Conservation (phyloP, 1,140 invertebrate species). For the Euglossa dilemma region DNA sequence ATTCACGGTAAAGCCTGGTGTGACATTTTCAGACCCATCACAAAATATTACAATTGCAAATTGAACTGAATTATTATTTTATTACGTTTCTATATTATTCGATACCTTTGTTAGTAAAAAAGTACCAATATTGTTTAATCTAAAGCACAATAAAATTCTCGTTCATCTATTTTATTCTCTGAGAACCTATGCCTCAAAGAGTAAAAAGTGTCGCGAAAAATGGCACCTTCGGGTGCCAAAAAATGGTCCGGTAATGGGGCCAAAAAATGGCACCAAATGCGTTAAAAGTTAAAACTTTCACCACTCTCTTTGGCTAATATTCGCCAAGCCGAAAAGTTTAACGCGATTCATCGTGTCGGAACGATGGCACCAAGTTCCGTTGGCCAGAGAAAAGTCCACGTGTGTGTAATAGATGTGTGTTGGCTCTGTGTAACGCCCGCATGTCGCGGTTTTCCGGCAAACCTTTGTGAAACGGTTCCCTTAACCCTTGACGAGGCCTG, state of each 20-base stretch:
- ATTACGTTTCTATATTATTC: too few relatives aligned
- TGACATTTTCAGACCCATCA: too few relatives aligned
- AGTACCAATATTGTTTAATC: too few relatives aligned
- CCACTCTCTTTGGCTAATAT: not conserved
- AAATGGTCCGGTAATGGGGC: not conserved
- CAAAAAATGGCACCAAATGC: not conserved
- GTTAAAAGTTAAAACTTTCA: not conserved
- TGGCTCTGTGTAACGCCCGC: not conserved
- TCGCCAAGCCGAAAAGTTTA: not conserved
- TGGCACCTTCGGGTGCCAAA: too few relatives aligned
- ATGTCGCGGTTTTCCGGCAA: slow-evolving; percentile 32
- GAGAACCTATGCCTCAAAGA: too few relatives aligned
- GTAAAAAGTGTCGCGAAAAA: not conserved
- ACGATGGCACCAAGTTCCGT: not conserved
- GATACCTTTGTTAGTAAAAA: too few relatives aligned
- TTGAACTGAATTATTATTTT: too few relatives aligned
- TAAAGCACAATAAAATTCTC: too few relatives aligned
- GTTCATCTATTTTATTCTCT: too few relatives aligned
- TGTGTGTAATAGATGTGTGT: not conserved
- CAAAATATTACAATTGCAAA: too few relatives aligned
- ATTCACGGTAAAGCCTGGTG: too few relatives aligned
- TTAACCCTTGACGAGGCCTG: slow-evolving; percentile 35
- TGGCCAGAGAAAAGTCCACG: slow-evolving; percentile 18
- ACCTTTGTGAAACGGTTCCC: slow-evolving; percentile 48
- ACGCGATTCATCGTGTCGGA: not conserved